phyloP scores from a whole-genome alignment of 2,113 vertebrate genomes.

The Crotalus horridus region DNA sequence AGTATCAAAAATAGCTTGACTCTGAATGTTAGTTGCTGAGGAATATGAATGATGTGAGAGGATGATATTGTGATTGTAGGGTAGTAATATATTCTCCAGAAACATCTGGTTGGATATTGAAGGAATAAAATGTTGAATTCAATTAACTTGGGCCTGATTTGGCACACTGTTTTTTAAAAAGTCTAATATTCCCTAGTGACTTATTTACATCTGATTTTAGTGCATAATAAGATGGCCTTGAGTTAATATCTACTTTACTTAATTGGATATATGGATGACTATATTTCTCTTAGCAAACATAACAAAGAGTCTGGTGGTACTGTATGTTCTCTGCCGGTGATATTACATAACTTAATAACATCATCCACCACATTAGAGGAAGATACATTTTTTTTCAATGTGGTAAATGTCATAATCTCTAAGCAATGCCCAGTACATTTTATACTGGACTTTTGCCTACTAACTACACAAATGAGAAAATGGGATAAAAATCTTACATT shows the following conservation, averaged over 20 bases:
- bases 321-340: not conserved
- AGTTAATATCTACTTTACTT: not conserved
- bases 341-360: not conserved
- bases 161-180: not conserved
- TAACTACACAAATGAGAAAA: not conserved
- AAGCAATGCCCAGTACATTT: not conserved
- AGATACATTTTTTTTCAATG: not conserved
- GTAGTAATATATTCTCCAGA: not conserved
- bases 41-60: not conserved
- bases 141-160: not conserved
- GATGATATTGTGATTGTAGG: not conserved
- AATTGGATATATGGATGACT: not conserved
- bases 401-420: not conserved
- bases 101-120: not conserved
- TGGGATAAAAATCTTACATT: not conserved
- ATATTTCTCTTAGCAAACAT: not conserved
- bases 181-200: conserved; percentile 4
- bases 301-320: not conserved
- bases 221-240: not conserved
- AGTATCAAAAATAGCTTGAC: not conserved
- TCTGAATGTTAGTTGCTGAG: not conserved
- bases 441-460: not conserved
- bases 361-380: not conserved
- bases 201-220: not conserved
- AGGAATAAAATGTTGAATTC: not conserved